Base-by-base conservation (phyloP, 2,888 invertebrate species). In the Deilephila elpenor region DNA sequence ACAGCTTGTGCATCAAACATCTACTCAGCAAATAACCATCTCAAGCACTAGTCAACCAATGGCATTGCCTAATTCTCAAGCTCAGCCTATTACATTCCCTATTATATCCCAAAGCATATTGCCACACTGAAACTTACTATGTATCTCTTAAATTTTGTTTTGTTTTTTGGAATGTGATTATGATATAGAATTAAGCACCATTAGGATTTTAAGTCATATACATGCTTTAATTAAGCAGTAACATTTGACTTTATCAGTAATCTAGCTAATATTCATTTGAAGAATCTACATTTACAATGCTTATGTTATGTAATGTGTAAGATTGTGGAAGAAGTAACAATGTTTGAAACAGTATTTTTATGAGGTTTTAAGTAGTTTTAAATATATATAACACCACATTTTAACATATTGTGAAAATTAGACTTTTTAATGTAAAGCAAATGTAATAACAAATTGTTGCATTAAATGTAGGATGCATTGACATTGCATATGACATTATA, bases 21-120 rank as follows among this genome's bases (percentile, higher is more conserved):
- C 93, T n/a, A 91, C 92, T 44, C 94, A 94, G 76, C 94, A 94
- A 79, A 93, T 94, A 62, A 93, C 92, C 51, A 93, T 94, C 71
- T 93, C 94, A 8, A 94, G 91, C 80, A 91, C 93, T 83, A 94
- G 93, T 87, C 94, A 94, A 82, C 91, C 93, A 17, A 92, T 94
- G 91, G 92, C 93, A 73, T 78, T 94, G 78, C 82, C 93, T 37
- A 94, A 93, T 77, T 93, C 94, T 56, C 94, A 94, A 79, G 89
- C 94, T 75, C 94, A 94, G 84, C 81, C 93, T 37, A 89, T 94
- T 74, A 90, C 91, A 86, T 95, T 93, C 83, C 94, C 94, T 61
- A 95, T 94, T 79, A 94, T 94, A 82, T 93, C 94, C 61, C 94
- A 95, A 81, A 94, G 90, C 80, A 94, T 94, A 79, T 83, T 94